Conservation (phyloP, 2,888 invertebrate genomes). For the Chrysolina oricalcia region DNA sequence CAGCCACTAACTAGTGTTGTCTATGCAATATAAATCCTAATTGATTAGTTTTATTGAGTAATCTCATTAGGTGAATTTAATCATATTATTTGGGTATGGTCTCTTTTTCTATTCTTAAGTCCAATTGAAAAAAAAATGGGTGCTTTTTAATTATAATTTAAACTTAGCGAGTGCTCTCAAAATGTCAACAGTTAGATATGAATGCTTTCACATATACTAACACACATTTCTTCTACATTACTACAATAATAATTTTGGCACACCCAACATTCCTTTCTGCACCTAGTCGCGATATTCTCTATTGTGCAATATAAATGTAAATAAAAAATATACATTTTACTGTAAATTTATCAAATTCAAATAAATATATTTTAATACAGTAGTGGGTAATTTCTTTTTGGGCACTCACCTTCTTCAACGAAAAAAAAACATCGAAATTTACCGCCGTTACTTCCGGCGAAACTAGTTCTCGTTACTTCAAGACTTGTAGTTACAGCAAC, state of each 20-base stretch:
- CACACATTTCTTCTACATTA: not conserved
- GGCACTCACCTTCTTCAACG: too few species aligned
- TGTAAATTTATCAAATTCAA: not conserved
- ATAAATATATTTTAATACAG: constrained; percentile 19
- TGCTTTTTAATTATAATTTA: not conserved
- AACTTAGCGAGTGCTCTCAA: not conserved
- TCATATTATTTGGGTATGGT: not conserved
- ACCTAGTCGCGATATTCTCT: not conserved
- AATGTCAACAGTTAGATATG: not conserved
- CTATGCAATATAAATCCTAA: not conserved
- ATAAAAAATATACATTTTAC: constrained; percentile 2
- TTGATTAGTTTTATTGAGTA: not conserved
- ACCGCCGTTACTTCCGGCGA: too few species aligned
- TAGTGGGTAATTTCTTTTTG: too few species aligned
- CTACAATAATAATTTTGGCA: not conserved
- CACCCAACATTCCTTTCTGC: constrained; percentile 16
- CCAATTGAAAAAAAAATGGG: constrained; percentile 1
- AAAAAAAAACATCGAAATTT: too few species aligned
- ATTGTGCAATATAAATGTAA: constrained; percentile 15
- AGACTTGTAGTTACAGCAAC: too few species aligned
- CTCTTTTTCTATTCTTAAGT: constrained; percentile 9
- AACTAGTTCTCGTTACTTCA: too few species aligned
- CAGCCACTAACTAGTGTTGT: constrained; percentile 61
- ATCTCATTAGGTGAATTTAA: constrained; percentile 3
- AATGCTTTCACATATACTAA: not conserved